A percentile compares a stretch with the other conserved stretches of the same genome.
Evolutionary conservation across 2,113 vertebrate species (phyloP).

Genomic region (Tragelaphus scriptus): DNA sequence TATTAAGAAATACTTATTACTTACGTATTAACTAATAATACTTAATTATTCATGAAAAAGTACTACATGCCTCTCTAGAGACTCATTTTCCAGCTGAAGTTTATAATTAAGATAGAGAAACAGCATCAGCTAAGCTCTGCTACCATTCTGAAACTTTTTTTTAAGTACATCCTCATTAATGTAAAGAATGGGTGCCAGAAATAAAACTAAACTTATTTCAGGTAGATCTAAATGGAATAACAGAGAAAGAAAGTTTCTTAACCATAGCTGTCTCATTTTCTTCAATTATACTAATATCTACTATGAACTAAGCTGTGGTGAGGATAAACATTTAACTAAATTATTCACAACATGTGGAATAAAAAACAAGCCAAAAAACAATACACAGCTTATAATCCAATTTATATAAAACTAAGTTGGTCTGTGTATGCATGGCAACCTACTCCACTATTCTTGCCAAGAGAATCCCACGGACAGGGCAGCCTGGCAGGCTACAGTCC

Average conservation of each 20-base stretch:
- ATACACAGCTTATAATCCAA: neutral
- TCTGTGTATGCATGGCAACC: neutral
- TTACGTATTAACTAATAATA: neutral
- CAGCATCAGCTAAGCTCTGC: neutral
- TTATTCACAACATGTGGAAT: neutral
- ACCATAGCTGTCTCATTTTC: neutral
- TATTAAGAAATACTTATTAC: neutral
- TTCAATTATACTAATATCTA: neutral
- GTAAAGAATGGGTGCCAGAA: neutral
- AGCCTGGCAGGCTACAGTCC: neutral
- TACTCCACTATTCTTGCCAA: neutral
- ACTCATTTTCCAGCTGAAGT: neutral
- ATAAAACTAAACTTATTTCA: neutral
- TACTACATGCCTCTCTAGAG: neutral
- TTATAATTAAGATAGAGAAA: slow-evolving; percentile 26
- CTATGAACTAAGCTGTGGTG: neutral
- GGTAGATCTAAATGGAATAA: neutral
- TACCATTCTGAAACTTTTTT: slow-evolving; percentile 2
- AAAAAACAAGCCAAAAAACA: neutral
- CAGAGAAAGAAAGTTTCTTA: neutral
- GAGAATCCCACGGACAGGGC: neutral
- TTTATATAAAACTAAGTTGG: neutral
- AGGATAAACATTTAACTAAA: neutral
- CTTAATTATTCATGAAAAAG: slow-evolving; percentile 17
- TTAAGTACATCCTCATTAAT: neutral